phyloP scores from a whole-genome alignment of 2,113 vertebrate species.

The Oncorhynchus nerka region DNA sequence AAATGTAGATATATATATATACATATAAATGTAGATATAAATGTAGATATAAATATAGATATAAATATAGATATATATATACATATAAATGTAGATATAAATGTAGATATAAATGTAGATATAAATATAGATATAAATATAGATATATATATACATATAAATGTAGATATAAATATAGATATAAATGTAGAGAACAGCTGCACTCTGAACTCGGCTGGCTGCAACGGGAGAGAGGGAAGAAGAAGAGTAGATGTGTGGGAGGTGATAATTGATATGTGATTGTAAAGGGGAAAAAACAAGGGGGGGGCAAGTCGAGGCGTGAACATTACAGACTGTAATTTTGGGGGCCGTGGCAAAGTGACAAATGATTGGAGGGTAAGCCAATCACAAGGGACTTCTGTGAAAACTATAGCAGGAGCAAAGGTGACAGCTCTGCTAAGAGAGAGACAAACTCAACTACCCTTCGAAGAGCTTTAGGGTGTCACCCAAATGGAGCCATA shows the following conservation, averaged over 20 bases:
- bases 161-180: not conserved
- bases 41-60: no score
- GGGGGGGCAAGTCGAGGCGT: not conserved
- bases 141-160: constrained; percentile 30
- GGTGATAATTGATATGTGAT: constrained; percentile 41
- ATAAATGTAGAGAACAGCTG: constrained; percentile 13
- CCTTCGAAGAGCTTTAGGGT: constrained; percentile 1
- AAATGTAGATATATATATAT: no score
- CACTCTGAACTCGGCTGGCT: constrained; percentile 1
- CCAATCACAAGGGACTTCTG: constrained; percentile 14
- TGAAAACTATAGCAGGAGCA: not conserved
- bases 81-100: no score
- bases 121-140: constrained; percentile 31
- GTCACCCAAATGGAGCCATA: no score
- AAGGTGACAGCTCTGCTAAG: constrained; percentile 10
- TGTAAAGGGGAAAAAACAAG: constrained; percentile 10
- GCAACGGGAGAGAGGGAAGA: not conserved
- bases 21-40: no score
- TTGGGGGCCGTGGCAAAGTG: constrained; percentile 21
- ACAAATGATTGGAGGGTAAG: constrained; percentile 31
- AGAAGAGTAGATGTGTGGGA: not conserved
- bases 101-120: no score
- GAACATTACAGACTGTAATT: not conserved
- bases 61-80: no score
- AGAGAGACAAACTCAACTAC: constrained; percentile 18